phyloP scores from a whole-genome alignment of 2,888 invertebrate genomes.

The Acleris laterana region DNA sequence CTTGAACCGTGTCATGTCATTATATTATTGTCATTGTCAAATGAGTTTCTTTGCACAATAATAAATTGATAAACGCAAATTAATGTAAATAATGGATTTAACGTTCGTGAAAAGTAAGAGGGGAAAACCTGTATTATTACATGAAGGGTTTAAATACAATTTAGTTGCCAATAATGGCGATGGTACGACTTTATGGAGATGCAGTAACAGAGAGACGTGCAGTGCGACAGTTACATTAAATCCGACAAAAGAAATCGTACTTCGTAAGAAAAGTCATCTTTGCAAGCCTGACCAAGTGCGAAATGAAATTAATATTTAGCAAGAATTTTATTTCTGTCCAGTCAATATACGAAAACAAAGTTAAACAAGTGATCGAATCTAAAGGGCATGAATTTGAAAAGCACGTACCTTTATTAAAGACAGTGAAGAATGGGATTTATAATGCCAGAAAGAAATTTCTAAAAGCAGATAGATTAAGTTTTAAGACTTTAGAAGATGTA shows the following conservation, averaged over 20 bases:
- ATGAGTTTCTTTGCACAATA: background rate
- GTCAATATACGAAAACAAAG: conserved; percentile 21
- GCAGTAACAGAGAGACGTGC: background rate
- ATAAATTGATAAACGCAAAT: background rate
- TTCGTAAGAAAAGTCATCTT: conserved; percentile 7
- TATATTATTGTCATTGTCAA: background rate
- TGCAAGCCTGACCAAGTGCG: conserved; percentile 3
- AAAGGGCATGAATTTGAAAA: background rate
- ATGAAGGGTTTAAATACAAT: conserved; percentile 12
- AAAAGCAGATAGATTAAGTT: conserved; percentile 1
- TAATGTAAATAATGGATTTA: conserved; percentile 1
- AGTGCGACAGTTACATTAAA: conserved; percentile 8
- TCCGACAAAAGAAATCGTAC: background rate
- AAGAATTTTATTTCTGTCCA: conserved; percentile 13
- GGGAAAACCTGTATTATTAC: conserved; percentile 7
- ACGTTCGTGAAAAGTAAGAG: conserved; percentile 1
- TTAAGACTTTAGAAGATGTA: conserved; percentile 7
- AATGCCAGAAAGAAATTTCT: conserved; percentile 10
- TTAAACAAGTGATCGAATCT: conserved; percentile 4
- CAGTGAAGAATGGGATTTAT: conserved; percentile 18
- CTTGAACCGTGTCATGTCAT: background rate
- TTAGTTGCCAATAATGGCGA: conserved; percentile 8
- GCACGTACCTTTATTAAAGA: conserved; percentile 6
- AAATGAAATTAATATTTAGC: conserved; percentile 6
- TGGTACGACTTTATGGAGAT: conserved; percentile 11